Percentiles rank a stretch among this genome's conserved stretches.
Conservation (phyloP, 2,113 vertebrate genomes). For the Lycaon pictus region DNA sequence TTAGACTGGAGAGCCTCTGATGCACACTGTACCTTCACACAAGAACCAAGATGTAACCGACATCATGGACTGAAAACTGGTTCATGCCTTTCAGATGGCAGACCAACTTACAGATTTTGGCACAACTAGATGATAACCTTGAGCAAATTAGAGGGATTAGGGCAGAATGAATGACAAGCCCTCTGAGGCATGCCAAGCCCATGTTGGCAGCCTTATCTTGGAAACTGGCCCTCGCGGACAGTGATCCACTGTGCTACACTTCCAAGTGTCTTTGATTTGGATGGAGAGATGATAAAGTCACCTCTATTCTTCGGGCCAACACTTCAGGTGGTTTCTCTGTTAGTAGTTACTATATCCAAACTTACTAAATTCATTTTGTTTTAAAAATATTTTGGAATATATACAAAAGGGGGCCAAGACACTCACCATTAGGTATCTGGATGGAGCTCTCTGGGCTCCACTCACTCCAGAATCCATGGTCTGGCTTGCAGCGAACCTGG, state of each 20-base stretch:
- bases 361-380: neutral
- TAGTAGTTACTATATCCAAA: neutral
- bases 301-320: neutral
- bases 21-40: neutral
- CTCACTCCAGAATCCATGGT: slow-evolving; percentile 88
- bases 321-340: neutral
- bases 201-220: neutral
- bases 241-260: neutral
- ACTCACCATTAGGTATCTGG: slow-evolving; percentile 87
- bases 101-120: neutral
- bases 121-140: neutral
- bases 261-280: neutral
- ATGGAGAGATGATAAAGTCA: neutral
- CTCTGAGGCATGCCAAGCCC: neutral
- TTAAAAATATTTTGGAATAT: slow-evolving; percentile 11
- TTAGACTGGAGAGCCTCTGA: neutral
- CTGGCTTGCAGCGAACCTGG: slow-evolving; percentile 94
- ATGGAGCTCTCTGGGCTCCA: slow-evolving; percentile 84
- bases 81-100: neutral
- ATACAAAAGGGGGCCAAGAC: neutral
- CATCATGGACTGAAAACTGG: neutral
- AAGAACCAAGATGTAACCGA: neutral
- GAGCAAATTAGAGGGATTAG: neutral
- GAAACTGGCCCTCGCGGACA: neutral
- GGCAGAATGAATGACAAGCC: neutral